Evolutionary conservation across 2,888 invertebrate genomes (phyloP).

Genomic region (Caenorhabditis afra): DNA sequence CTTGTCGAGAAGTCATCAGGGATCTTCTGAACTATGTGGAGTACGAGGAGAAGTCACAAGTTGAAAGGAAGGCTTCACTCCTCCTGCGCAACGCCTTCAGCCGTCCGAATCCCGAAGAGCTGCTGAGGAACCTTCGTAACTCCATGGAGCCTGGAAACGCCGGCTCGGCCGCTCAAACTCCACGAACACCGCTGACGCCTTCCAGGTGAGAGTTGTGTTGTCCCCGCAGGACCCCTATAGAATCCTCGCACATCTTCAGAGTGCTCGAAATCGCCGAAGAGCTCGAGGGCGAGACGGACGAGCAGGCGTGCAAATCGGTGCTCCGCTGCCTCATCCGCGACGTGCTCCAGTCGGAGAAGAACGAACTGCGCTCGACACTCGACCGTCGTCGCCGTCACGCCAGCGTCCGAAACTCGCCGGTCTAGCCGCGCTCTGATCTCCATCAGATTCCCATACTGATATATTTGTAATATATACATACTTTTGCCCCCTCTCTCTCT

Average conservation of each 20-base stretch:
- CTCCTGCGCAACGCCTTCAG: slow-evolving; percentile 56
- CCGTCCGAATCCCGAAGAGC: slow-evolving; percentile 46
- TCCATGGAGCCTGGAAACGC: background rate
- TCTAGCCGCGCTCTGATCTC: slow-evolving; percentile 30
- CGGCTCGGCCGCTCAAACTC: slow-evolving; percentile 1
- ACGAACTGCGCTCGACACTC: slow-evolving; percentile 56
- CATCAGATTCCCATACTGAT: slow-evolving; percentile 8
- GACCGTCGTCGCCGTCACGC: slow-evolving; percentile 56
- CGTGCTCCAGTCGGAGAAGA: slow-evolving; percentile 65
- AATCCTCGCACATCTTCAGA: too few species aligned
- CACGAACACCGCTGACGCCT: slow-evolving; percentile 63
- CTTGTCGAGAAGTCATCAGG: slow-evolving; percentile 64
- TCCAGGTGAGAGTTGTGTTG: slow-evolving; percentile 48
- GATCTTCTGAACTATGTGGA: slow-evolving; percentile 73
- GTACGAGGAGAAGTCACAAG: slow-evolving; percentile 68
- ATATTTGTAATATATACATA: too few species aligned
- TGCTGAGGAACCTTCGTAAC: slow-evolving; percentile 21
- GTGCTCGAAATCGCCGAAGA: slow-evolving; percentile 65
- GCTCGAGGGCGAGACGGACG: slow-evolving; percentile 57
- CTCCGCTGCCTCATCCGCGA: slow-evolving; percentile 69
- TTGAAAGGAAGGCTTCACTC: slow-evolving; percentile 69
- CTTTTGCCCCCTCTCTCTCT: too few species aligned
- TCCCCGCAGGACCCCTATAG: too few species aligned
- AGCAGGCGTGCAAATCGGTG: slow-evolving; percentile 60
- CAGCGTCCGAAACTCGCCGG: slow-evolving; percentile 52